These are phyloP conservation scores for Chlorospingus flavigularis DNA, from an alignment of 2,797 vertebrate genomes.

Conservation along the genomic window DNA sequence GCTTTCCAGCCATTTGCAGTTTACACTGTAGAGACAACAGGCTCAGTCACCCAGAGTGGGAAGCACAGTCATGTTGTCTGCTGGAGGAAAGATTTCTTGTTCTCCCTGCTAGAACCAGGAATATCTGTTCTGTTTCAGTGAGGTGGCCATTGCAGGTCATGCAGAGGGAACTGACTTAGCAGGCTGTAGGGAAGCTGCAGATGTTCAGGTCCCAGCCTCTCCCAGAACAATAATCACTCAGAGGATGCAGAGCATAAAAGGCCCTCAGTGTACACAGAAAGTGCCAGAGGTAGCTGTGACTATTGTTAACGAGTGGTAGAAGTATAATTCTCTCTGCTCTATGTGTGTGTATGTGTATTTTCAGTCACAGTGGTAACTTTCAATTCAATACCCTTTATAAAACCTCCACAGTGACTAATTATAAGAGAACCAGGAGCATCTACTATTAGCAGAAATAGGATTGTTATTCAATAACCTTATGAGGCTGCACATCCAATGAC, in stretches of 20 bases:
- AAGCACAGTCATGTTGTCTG: not conserved
- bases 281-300: slow-evolving; percentile 44
- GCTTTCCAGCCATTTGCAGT: not conserved
- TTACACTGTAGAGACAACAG: not conserved
- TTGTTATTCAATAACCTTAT: slow-evolving; percentile 75
- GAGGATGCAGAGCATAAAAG: not conserved
- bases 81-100: not conserved
- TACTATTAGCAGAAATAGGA: slow-evolving; percentile 68
- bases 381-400: slow-evolving; percentile 71
- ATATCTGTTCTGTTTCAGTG: not conserved
- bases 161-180: not conserved
- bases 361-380: slow-evolving; percentile 66
- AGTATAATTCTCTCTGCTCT: slow-evolving; percentile 57
- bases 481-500: slow-evolving; percentile 48
- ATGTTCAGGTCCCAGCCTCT: slow-evolving; percentile 1
- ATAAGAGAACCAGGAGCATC: slow-evolving; percentile 60
- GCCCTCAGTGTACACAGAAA: not conserved
- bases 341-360: not conserved
- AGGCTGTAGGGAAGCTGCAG: slow-evolving; percentile 12
- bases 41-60: not conserved
- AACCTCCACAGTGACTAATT: slow-evolving; percentile 78
- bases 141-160: not conserved
- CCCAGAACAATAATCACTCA: not conserved
- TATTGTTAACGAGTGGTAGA: slow-evolving; percentile 46
- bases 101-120: not conserved